Evolutionary conservation across 2,113 vertebrate species (phyloP).

Genomic region (Grammatotria lemairii): DNA sequence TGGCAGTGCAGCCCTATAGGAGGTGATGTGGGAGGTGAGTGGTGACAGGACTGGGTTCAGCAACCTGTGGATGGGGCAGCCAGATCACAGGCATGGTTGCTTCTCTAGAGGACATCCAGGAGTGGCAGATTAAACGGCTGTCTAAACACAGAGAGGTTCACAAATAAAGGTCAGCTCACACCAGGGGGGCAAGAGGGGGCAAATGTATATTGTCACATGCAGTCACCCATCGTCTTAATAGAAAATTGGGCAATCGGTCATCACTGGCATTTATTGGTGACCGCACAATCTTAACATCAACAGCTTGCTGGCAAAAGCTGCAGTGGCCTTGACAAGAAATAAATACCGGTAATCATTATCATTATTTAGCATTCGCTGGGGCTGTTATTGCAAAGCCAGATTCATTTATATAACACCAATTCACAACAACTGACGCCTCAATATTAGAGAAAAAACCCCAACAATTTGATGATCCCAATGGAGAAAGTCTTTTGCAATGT

Average conservation of each 20-base stretch:
- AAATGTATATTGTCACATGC: not conserved
- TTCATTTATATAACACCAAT: not conserved
- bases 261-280: not conserved
- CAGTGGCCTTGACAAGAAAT: not conserved
- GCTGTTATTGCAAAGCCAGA: not conserved
- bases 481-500: no score
- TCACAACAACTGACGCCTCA: not conserved
- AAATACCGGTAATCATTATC: not conserved
- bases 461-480: not conserved
- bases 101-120: conserved; percentile 52
- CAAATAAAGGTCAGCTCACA: conserved; percentile 56
- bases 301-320: not conserved
- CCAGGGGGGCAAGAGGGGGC: not conserved
- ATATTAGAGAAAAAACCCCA: not conserved
- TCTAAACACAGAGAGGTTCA: conserved; percentile 55
- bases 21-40: conserved; percentile 58
- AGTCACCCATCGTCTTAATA: not conserved
- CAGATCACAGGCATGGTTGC: conserved; percentile 62
- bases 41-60: conserved; percentile 62
- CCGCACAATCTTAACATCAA: not conserved
- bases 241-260: not conserved
- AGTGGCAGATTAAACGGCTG: conserved; percentile 67
- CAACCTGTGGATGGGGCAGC: conserved; percentile 40
- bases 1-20: conserved; percentile 29
- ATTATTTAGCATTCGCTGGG: not conserved